phyloP scores from a whole-genome alignment of 2,888 invertebrate species.

The Drosophila meridiana region DNA sequence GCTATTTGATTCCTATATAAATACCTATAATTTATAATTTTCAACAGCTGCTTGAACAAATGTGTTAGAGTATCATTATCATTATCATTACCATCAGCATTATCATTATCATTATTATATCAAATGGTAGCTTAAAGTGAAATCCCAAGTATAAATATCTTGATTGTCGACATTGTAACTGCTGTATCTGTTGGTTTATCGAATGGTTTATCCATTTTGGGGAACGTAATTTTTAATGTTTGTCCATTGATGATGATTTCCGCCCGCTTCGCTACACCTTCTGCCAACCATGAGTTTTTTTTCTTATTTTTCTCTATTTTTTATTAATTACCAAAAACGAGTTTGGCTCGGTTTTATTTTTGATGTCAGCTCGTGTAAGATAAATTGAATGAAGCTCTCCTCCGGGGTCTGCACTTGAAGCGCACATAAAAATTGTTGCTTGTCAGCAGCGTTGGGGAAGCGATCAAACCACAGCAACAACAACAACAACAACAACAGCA shows the following conservation, averaged over 20 bases:
- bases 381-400: slow-evolving; percentile 71
- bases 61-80: slow-evolving; percentile 8
- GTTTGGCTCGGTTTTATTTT: slow-evolving; percentile 46
- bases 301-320: slow-evolving; percentile 8
- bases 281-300: background rate
- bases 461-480: background rate
- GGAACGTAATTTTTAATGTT: slow-evolving; percentile 36
- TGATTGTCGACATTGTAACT: slow-evolving; percentile 50
- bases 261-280: background rate
- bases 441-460: slow-evolving; percentile 60
- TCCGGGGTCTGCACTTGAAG: slow-evolving; percentile 68
- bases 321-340: slow-evolving; percentile 70
- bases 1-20: background rate
- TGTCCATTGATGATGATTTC: slow-evolving; percentile 53
- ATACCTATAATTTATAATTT: background rate
- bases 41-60: slow-evolving; percentile 3
- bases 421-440: slow-evolving; percentile 74
- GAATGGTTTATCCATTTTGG: slow-evolving; percentile 34
- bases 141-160: slow-evolving; percentile 39
- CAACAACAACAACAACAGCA: slow-evolving; percentile 3
- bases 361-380: slow-evolving; percentile 59
- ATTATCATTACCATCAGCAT: slow-evolving; percentile 15
- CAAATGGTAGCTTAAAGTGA: slow-evolving; percentile 40
- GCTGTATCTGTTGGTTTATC: slow-evolving; percentile 1
- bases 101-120: slow-evolving; percentile 9